Percentiles rank a stretch among this genome's conserved stretches.
Evolutionary conservation across 2,113 vertebrate species (phyloP).

Genomic region (Lampris incognitus): DNA sequence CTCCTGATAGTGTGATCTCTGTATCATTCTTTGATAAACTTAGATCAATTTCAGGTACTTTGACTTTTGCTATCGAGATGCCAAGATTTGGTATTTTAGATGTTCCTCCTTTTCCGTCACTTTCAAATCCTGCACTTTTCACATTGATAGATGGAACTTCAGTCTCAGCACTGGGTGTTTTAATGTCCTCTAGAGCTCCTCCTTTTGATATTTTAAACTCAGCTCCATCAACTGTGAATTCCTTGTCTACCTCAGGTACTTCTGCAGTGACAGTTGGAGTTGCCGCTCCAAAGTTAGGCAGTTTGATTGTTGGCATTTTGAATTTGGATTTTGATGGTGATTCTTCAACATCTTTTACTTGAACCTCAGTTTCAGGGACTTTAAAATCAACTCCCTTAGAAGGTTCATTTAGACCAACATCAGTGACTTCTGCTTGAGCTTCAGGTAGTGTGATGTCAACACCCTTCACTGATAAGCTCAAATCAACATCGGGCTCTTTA

Average conservation of each 20-base stretch:
- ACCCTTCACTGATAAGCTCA: constrained; percentile 23
- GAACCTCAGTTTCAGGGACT: background rate
- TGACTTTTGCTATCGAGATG: constrained; percentile 8
- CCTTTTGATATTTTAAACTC: background rate
- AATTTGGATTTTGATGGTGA: constrained; percentile 57
- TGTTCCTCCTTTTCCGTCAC: background rate
- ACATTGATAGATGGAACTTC: constrained; percentile 23
- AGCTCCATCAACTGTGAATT: constrained; percentile 2
- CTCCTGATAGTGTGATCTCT: background rate
- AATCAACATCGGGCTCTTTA: constrained; percentile 47
- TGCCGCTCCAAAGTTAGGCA: constrained; percentile 43
- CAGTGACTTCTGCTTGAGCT: background rate
- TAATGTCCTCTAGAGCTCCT: background rate
- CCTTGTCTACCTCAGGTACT: background rate
- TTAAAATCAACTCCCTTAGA: background rate
- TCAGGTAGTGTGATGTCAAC: constrained; percentile 32
- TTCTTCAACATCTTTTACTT: constrained; percentile 34
- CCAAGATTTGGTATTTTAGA: constrained; percentile 21
- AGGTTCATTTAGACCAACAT: background rate
- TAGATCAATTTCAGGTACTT: constrained; percentile 17
- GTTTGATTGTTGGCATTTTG: constrained; percentile 45
- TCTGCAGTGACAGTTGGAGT: constrained; percentile 19
- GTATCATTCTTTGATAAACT: background rate
- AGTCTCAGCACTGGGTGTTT: constrained; percentile 26
- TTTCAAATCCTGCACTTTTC: constrained; percentile 1